A percentile compares a stretch with the other conserved stretches of the same genome.
Conservation (phyloP, 2,888 invertebrate species). For the Drosophila affinis region DNA sequence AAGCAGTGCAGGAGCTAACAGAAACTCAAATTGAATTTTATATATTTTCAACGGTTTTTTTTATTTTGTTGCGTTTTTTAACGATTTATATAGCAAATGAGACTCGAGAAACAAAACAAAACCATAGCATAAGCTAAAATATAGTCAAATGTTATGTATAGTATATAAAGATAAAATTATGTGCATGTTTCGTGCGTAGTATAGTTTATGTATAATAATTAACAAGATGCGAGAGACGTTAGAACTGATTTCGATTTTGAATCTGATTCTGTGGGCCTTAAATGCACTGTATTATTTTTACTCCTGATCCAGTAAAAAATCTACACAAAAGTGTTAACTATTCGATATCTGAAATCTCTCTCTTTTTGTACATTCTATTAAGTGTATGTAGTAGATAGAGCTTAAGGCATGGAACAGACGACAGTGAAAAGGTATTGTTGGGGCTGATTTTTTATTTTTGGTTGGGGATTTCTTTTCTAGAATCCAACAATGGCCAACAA, state of each 20-base stretch:
- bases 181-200: constrained; percentile 67
- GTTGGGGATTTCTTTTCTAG: constrained; percentile 64
- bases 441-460: constrained; percentile 24
- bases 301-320: constrained; percentile 45
- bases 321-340: constrained; percentile 47
- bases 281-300: constrained; percentile 62
- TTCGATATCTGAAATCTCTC: constrained; percentile 41
- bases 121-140: constrained; percentile 36
- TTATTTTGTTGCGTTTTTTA: constrained; percentile 48
- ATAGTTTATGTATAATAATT: constrained; percentile 57
- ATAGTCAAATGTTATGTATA: constrained; percentile 28
- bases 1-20: constrained; percentile 39
- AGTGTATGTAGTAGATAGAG: constrained; percentile 28
- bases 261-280: constrained; percentile 41
- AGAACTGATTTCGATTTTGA: constrained; percentile 29
- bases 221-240: constrained; percentile 61
- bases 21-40: constrained; percentile 32
- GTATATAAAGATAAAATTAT: constrained; percentile 46
- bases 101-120: constrained; percentile 51
- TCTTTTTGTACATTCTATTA: constrained; percentile 62
- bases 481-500: constrained; percentile 91
- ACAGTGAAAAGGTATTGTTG: constrained; percentile 55
- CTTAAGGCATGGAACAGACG: constrained; percentile 70
- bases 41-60: constrained; percentile 29
- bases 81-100: constrained; percentile 56